Evolutionary conservation across 1,140 invertebrate genomes (phyloP).

Genomic region (Holotrichia oblita): DNA sequence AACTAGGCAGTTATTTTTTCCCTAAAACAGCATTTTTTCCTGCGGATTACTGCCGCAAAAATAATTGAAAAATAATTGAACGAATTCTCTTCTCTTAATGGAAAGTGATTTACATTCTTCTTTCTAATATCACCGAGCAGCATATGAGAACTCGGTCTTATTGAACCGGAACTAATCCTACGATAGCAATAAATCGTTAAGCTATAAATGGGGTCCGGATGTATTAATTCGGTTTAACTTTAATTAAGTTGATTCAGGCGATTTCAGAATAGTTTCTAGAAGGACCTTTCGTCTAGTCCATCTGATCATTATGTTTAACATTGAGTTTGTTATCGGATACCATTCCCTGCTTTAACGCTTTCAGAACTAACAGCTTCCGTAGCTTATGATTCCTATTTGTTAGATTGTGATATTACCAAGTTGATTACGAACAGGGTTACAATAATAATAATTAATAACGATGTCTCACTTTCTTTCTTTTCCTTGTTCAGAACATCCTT

Average conservation of each 20-base stretch:
- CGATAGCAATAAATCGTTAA: conserved; percentile 13
- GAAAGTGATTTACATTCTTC: conserved; percentile 23
- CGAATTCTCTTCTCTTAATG: no score
- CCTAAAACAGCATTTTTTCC: conserved; percentile 1
- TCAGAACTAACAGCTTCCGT: no score
- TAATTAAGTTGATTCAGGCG: not conserved
- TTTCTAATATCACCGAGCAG: not conserved
- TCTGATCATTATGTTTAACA: no score
- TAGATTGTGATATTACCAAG: no score
- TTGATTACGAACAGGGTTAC: no score
- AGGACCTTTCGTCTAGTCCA: not conserved
- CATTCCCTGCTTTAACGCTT: no score
- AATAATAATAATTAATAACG: no score
- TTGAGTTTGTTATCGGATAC: no score
- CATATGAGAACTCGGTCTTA: not conserved
- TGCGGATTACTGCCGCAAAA: not conserved
- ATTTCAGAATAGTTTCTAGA: not conserved
- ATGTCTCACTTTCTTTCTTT: no score
- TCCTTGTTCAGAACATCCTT: no score
- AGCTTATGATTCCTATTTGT: no score
- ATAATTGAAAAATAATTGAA: conserved; percentile 14
- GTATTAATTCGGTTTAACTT: conserved; percentile 29
- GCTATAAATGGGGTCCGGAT: not conserved
- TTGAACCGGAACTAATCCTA: conserved; percentile 12
- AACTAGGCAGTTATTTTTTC: conserved; percentile 1